These are phyloP conservation scores for Falco columbarius DNA, from an alignment of 2,797 vertebrate species.

Conservation along the genomic window DNA sequence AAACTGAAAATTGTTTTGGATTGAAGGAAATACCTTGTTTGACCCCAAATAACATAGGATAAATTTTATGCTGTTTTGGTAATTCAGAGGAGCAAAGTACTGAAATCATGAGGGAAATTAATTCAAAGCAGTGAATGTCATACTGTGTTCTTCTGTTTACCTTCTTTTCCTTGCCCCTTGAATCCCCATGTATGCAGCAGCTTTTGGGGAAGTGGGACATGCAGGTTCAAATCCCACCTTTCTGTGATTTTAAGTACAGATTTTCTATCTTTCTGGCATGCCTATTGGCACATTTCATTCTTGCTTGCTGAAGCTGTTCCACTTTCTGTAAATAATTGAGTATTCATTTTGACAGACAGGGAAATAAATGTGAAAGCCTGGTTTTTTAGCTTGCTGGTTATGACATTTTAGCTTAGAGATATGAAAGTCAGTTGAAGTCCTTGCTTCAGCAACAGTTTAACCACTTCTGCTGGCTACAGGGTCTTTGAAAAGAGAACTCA, in stretches of 20 bases:
- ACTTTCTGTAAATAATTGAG: slow-evolving; percentile 62
- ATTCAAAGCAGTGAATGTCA: neutral
- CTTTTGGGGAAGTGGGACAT: neutral
- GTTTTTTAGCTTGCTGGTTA: slow-evolving; percentile 12
- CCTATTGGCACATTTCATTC: slow-evolving; percentile 35
- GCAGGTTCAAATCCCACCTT: neutral
- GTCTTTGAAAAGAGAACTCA: neutral
- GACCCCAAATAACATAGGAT: neutral
- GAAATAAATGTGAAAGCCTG: slow-evolving; percentile 26
- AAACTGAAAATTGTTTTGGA: neutral
- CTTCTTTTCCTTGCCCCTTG: neutral
- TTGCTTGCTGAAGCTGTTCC: neutral
- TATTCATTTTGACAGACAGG: slow-evolving; percentile 57
- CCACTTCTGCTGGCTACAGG: neutral
- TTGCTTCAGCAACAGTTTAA: neutral
- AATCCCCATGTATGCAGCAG: neutral
- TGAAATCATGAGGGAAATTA: neutral
- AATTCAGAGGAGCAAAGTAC: neutral
- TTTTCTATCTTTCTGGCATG: slow-evolving; percentile 20
- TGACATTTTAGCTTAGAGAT: slow-evolving; percentile 32
- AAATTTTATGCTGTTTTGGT: neutral
- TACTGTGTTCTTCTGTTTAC: neutral
- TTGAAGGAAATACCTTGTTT: neutral
- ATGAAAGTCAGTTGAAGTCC: neutral
- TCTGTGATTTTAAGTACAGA: slow-evolving; percentile 36